Percentiles rank a stretch among this genome's conserved stretches.
These are phyloP conservation scores for Heterodera filipjevi DNA, from an alignment of 2,888 invertebrate genomes.

Conservation along the genomic window DNA sequence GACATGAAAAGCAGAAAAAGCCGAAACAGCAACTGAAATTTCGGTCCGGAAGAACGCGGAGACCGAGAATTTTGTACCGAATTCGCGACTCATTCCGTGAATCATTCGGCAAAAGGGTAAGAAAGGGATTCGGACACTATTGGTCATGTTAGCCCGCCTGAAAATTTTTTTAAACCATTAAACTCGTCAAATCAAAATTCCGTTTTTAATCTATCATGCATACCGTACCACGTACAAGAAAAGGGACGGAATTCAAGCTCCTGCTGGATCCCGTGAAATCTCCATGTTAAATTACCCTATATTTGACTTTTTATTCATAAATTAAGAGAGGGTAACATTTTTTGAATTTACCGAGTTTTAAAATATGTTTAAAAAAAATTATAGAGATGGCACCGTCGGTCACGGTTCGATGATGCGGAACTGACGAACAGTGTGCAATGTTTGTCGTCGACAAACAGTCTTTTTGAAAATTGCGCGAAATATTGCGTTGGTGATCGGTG, in stretches of 20 bases:
- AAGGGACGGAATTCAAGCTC: too few relatives aligned
- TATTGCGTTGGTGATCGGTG: background rate
- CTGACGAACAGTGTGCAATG: background rate
- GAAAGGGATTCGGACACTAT: too few relatives aligned
- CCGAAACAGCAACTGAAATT: background rate
- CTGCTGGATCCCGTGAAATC: too few relatives aligned
- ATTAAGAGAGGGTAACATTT: background rate
- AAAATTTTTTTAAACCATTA: too few relatives aligned
- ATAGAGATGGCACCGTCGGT: background rate
- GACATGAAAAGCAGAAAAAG: background rate
- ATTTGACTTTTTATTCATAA: too few relatives aligned
- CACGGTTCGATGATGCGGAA: background rate
- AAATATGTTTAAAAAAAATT: too few relatives aligned
- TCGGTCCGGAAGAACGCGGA: background rate
- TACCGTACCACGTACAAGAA: too few relatives aligned
- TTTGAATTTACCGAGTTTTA: background rate
- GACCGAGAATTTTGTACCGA: background rate
- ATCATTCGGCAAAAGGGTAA: conserved; percentile 14
- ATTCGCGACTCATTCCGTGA: conserved; percentile 13
- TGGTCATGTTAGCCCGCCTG: too few relatives aligned
- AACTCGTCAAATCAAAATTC: too few relatives aligned
- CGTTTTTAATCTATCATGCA: too few relatives aligned
- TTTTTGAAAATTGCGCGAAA: background rate
- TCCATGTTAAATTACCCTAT: too few relatives aligned
- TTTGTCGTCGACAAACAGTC: background rate